phyloP scores from a whole-genome alignment of 1,140 invertebrate genomes.

The Eurosta solidaginis region DNA sequence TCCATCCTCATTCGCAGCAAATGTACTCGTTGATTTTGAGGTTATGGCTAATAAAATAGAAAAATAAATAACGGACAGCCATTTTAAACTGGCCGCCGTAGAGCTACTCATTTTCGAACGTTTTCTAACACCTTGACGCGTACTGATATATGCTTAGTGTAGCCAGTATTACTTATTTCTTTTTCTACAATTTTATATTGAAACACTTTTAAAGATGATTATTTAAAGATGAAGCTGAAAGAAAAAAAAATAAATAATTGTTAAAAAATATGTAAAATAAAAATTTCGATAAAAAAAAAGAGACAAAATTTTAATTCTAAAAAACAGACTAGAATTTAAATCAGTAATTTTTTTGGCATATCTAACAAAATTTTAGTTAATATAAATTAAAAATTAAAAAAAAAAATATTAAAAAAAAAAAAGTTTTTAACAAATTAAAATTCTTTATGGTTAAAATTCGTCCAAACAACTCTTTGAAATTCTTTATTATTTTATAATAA shows the following conservation, averaged over 20 bases:
- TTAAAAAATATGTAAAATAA: background rate
- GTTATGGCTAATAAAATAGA: conserved; percentile 27
- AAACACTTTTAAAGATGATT: background rate
- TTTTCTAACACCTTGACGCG: background rate
- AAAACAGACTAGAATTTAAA: too few relatives aligned
- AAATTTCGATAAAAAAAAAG: background rate
- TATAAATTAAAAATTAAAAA: too few relatives aligned
- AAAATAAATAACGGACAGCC: conserved; percentile 39
- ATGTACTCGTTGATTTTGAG: background rate
- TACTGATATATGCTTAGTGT: background rate
- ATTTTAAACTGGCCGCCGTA: conserved; percentile 39
- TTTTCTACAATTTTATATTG: background rate
- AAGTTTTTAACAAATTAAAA: too few relatives aligned
- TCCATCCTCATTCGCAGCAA: conserved; percentile 33
- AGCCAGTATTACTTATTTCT: conserved; percentile 20
- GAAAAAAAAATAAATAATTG: background rate
- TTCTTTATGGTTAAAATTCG: too few relatives aligned
- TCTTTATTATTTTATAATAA: too few relatives aligned
- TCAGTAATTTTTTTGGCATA: too few relatives aligned
- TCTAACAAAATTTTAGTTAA: too few relatives aligned
- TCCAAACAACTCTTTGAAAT: too few relatives aligned
- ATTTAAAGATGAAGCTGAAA: conserved; percentile 2
- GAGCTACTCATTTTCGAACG: conserved; percentile 32
- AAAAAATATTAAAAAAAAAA: too few relatives aligned
- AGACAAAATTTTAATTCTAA: background rate